A percentile compares a stretch with the other conserved stretches of the same genome.
Conservation (phyloP, 2,888 invertebrate genomes). For the Synanthedon vespiformis region DNA sequence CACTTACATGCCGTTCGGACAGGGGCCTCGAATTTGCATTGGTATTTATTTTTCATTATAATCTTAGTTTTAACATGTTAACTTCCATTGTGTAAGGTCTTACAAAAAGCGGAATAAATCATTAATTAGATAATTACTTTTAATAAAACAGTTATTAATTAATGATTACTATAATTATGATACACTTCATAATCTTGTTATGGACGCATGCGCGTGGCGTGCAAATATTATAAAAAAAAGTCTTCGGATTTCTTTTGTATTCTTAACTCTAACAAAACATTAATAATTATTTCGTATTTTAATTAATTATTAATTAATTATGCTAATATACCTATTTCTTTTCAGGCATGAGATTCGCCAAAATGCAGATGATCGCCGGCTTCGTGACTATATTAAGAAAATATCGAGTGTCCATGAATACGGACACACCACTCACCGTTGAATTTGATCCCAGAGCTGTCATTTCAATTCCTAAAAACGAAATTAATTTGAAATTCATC, state of each 20-base stretch:
- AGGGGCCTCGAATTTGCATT: constrained; percentile 43
- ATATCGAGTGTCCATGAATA: constrained; percentile 20
- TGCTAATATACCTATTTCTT: constrained; percentile 1
- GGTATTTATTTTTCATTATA: constrained; percentile 25
- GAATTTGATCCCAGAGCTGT: constrained; percentile 15
- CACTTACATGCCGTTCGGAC: constrained; percentile 50
- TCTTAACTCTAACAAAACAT: no score
- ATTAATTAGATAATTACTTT: no score
- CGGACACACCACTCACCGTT: constrained; percentile 14
- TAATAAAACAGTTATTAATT: no score
- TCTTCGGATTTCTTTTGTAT: no score
- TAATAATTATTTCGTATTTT: not conserved
- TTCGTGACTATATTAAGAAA: constrained; percentile 28
- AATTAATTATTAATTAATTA: not conserved
- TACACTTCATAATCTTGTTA: no score
- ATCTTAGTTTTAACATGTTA: not conserved
- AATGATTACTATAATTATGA: no score
- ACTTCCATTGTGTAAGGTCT: no score
- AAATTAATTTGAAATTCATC: constrained; percentile 13
- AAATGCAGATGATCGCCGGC: constrained; percentile 27
- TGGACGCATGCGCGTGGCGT: no score
- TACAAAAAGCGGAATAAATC: no score
- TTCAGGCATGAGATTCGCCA: constrained; percentile 23
- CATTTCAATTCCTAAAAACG: constrained; percentile 6
- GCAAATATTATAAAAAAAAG: no score